Percentiles rank a stretch among this genome's conserved stretches.
Evolutionary conservation across 2,113 vertebrate species (phyloP).

Genomic region (Xiphophorus couchianus): DNA sequence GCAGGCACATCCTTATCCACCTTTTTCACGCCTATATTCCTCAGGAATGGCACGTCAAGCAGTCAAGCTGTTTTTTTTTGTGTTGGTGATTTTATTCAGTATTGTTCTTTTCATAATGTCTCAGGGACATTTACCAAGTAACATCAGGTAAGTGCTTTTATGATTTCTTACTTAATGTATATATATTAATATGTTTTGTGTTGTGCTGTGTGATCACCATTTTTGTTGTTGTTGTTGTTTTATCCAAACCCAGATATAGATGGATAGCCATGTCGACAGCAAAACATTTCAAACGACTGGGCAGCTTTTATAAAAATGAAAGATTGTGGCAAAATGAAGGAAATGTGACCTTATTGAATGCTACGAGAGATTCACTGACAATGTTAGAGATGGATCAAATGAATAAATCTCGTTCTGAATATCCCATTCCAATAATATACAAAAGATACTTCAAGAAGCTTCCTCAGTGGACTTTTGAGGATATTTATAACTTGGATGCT

Average conservation of each 20-base stretch:
- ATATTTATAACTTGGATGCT: constrained; percentile 61
- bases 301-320: fast-evolving
- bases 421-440: constrained; percentile 52
- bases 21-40: neutral
- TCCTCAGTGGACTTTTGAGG: constrained; percentile 76
- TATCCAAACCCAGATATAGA: constrained; percentile 8
- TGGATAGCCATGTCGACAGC: neutral
- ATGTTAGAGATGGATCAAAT: neutral
- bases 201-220: neutral
- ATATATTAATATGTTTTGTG: neutral
- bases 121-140: neutral
- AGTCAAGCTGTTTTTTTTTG: neutral
- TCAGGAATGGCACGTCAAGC: constrained; percentile 22
- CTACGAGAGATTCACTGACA: neutral
- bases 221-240: neutral
- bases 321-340: neutral
- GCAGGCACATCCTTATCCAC: neutral
- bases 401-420: constrained; percentile 11
- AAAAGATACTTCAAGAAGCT: constrained; percentile 33
- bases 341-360: neutral
- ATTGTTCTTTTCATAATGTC: constrained; percentile 14
- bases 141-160: constrained; percentile 42
- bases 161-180: neutral
- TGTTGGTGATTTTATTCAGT: constrained; percentile 4
- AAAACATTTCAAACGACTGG: too few species aligned